Base-by-base conservation (phyloP, 2,113 vertebrate species). In the Alethe diademata region DNA sequence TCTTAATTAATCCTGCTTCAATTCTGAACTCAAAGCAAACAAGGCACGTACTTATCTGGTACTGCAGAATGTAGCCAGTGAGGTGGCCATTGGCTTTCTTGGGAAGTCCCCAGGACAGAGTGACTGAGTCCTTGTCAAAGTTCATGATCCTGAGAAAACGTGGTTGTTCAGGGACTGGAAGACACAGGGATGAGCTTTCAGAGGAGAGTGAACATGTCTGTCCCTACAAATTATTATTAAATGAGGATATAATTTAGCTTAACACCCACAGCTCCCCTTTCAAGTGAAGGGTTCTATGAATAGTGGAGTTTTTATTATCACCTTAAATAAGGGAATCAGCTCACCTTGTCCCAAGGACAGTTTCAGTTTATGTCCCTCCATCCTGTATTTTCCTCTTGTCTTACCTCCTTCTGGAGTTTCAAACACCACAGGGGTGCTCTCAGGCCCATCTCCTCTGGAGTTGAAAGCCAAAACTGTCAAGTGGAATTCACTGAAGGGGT, bases 361-460 rank as follows among this genome's bases (percentile, higher is more conserved):
- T 31, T 57, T 57, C 36, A 58, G 9, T 35, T 66, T 40, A 16
- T 17, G 6, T 19, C 33, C 12, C 42, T 72, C 56, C 60, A 54
- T 20, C 57, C 74, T 53, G 7, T 6, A 61, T 7, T 92, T 71
- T 66, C 82, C 90, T 86, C 89, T 76, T 83, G 61, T 76, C 98
- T 98, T 95, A 99, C 99, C 99, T 99, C 99, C 99, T 98, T 99
- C 99, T 33, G 98, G 99, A 73, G 99, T 99, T 94, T 98, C 98
- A 96, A 99, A 99, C 86, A 95, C 92, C 81, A 98, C 80, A 0
- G 98, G 93, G 69, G 98, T 97, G 94, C 99, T 99, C 95, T 98
- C 99, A 0, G 99, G 99, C 29, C 99, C 99, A n/a, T 98, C 98
- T 80, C 99, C 99, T 96, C 98, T 98, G 58, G 98, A 97, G 67